phyloP scores from a whole-genome alignment of 37 sponge, comb jelly and placozoan species.

The Geodia barretti region DNA sequence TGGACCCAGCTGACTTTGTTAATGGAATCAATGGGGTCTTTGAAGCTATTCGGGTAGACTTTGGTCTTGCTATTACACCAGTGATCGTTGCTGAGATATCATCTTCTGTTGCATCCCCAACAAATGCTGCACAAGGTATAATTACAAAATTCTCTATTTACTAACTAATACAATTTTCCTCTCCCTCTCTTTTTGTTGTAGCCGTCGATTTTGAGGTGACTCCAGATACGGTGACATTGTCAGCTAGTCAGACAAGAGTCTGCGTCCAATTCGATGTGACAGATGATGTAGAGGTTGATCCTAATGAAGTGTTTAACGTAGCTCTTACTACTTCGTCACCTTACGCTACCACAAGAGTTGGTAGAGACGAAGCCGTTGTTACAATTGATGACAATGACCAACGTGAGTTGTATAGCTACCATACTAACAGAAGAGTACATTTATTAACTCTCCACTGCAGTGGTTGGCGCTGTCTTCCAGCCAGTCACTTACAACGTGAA shows the following conservation, averaged over 20 bases:
- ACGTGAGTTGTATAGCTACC: neutral
- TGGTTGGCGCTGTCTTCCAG: neutral
- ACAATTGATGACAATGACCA: constrained; percentile 13
- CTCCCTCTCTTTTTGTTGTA: neutral
- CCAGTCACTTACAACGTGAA: neutral
- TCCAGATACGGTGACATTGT: neutral
- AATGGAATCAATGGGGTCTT: too few species aligned
- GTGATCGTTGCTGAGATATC: too few species aligned
- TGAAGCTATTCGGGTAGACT: too few species aligned
- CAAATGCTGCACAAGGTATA: too few species aligned
- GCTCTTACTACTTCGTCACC: neutral
- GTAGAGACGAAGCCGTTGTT: constrained; percentile 3
- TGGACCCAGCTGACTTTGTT: neutral
- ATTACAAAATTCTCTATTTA: too few species aligned
- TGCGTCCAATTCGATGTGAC: neutral
- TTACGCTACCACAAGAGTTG: neutral
- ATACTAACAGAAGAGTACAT: neutral
- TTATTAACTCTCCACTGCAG: neutral
- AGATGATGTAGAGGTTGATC: constrained; percentile 4
- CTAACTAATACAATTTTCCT: too few species aligned
- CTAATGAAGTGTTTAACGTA: neutral
- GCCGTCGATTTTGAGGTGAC: neutral
- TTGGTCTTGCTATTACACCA: too few species aligned
- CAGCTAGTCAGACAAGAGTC: neutral
- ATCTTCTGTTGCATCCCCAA: too few species aligned